Conservation (phyloP, 2,113 vertebrate genomes). For the Mystacornis crossleyi region DNA sequence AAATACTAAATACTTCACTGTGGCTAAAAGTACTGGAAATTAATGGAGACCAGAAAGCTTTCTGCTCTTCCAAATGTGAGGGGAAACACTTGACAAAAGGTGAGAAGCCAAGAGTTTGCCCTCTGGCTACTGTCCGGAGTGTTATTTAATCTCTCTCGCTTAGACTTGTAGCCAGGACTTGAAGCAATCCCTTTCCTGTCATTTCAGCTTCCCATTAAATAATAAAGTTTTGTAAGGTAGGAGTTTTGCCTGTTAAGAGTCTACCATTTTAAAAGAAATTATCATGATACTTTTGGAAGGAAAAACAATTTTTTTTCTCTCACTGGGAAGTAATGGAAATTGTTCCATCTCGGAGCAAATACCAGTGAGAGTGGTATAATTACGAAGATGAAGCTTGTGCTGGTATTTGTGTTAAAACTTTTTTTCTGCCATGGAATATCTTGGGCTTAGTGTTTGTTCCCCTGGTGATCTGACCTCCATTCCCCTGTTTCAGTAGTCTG, state of each 20-base stretch:
- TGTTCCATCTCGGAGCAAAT: not conserved
- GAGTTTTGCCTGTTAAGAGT: not conserved
- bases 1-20: not conserved
- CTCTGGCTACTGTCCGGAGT: not conserved
- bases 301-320: not conserved
- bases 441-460: not conserved
- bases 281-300: not conserved
- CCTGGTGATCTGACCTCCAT: not conserved
- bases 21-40: not conserved
- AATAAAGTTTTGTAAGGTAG: not conserved
- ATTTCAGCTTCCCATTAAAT: not conserved
- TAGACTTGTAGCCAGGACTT: not conserved
- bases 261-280: not conserved
- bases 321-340: not conserved
- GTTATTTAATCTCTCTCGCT: not conserved
- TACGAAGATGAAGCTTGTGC: not conserved
- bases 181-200: not conserved
- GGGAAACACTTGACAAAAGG: not conserved
- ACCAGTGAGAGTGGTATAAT: not conserved
- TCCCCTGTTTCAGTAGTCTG: not conserved
- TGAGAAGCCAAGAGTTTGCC: slow-evolving; percentile 5
- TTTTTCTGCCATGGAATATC: not conserved
- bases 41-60: not conserved
- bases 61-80: not conserved
- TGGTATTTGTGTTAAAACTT: not conserved